Base-by-base conservation (phyloP, 2,113 vertebrate genomes). In the Chaenocephalus aceratus region DNA sequence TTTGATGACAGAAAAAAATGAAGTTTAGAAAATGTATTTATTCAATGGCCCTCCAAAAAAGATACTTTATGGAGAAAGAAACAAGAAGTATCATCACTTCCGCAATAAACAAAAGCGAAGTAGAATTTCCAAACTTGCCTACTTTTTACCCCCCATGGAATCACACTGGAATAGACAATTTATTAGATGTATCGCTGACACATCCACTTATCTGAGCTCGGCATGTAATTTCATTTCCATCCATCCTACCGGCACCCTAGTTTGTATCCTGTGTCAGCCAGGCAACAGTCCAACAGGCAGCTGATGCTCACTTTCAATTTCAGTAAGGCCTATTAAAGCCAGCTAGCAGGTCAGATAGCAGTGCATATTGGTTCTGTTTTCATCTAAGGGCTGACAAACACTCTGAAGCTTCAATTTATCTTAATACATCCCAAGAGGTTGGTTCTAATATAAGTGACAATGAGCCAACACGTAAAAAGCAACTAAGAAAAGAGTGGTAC, bases 191-290 rank as follows among this genome's bases (percentile, higher is more conserved):
- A 72, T 88, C 82, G 61, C 80, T 46, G 82, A 52, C 79, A 85
- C 44, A 62, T 84, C 73, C 84, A 85, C 83, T 83, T 90, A 87
- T 84, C 89, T 75, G 82, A 84, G 63, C 73, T 69, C 14, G 60
- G 34, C 77, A 72, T 79, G 83, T 86, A 68, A 89, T 92, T 87
- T 90, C 82, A 16, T 85, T 83, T 88, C 77, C 18, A 89, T 84
- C 82, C 73, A 57, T 77, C 80, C 77, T 57, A 78, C 77, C 77
- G 51, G 72, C 77, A 84, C 70, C 70, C 79, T 77, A 88, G 86
- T 86, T 85, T 89, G 79, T 23, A n/a, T 64, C 77, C 54, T 1
- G 52, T 76, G 79, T 71, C 83, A 63, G 69, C 36, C 57, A 10
- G 75, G 36, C 78, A 41, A 49, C 85, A 80, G 85, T 82, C 83